These are phyloP conservation scores for Hystrix cristata DNA, from an alignment of 2,113 vertebrate species.

Conservation along the genomic window DNA sequence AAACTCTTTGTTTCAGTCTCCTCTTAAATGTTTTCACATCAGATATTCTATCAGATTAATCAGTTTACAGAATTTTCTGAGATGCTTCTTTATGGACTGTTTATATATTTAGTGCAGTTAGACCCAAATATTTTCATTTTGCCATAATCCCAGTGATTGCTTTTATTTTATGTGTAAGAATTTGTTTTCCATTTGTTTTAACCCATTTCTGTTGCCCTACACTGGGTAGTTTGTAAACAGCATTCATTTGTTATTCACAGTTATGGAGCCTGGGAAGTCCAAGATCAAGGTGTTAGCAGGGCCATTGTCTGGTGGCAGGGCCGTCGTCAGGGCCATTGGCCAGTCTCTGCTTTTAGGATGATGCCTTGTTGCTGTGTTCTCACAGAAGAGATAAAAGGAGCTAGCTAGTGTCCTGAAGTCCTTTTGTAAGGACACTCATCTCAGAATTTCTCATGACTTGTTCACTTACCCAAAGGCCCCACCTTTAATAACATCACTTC, in stretches of 20 bases:
- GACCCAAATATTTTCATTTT: not conserved
- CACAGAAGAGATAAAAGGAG: not conserved
- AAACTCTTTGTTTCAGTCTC: not conserved
- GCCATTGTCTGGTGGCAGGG: not conserved
- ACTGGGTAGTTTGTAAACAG: not conserved
- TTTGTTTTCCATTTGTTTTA: not conserved
- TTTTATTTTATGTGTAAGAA: not conserved
- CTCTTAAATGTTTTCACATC: not conserved
- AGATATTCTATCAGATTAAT: not conserved
- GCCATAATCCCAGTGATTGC: not conserved
- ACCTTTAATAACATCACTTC: not conserved
- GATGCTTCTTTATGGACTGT: not conserved
- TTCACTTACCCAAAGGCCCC: not conserved
- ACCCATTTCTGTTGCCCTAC: not conserved
- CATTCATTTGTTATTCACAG: not conserved
- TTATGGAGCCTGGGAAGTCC: not conserved
- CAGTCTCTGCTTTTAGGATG: not conserved
- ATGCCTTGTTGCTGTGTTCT: not conserved
- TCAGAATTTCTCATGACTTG: not conserved
- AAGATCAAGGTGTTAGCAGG: not conserved
- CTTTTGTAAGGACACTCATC: not conserved
- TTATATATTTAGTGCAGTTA: not conserved
- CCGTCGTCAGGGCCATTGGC: not conserved
- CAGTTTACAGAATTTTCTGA: not conserved
- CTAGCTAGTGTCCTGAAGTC: not conserved